These are phyloP conservation scores for Coenonympha arcania DNA, from an alignment of 2,888 invertebrate genomes.

Conservation along the genomic window DNA sequence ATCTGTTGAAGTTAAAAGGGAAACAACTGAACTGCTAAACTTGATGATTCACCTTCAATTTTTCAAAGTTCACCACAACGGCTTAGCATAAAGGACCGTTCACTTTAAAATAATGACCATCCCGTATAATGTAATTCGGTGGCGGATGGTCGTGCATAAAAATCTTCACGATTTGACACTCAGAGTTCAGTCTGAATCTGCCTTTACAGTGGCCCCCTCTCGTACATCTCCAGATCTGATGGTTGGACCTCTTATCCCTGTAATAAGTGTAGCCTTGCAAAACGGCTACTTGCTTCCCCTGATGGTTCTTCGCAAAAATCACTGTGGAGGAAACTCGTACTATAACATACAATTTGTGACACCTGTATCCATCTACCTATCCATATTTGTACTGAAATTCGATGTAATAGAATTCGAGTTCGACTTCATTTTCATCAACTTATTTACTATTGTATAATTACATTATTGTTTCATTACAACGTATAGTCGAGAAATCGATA, in stretches of 20 bases:
- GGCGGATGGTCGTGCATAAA: neutral
- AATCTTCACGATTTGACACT: neutral
- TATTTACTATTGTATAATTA: too few species aligned
- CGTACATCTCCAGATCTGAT: neutral
- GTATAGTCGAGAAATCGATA: too few species aligned
- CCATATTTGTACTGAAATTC: too few species aligned
- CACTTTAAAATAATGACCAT: neutral
- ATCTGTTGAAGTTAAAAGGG: too few species aligned
- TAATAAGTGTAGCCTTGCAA: neutral
- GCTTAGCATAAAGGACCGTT: too few species aligned
- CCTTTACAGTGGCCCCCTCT: neutral
- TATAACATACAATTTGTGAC: neutral
- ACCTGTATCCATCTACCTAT: too few species aligned
- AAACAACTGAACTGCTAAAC: too few species aligned
- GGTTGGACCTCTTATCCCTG: neutral
- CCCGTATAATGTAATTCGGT: neutral
- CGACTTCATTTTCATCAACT: too few species aligned
- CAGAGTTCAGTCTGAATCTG: neutral
- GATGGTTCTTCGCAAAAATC: neutral
- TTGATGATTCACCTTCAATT: too few species aligned
- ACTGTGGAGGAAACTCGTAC: neutral
- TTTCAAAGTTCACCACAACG: too few species aligned
- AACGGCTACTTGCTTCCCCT: neutral
- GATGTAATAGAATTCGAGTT: too few species aligned
- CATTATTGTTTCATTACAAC: too few species aligned